A percentile compares a stretch with the other conserved stretches of the same genome.
phyloP scores from a whole-genome alignment of 1,140 invertebrate species.

The Propsilocerus akamusi region DNA sequence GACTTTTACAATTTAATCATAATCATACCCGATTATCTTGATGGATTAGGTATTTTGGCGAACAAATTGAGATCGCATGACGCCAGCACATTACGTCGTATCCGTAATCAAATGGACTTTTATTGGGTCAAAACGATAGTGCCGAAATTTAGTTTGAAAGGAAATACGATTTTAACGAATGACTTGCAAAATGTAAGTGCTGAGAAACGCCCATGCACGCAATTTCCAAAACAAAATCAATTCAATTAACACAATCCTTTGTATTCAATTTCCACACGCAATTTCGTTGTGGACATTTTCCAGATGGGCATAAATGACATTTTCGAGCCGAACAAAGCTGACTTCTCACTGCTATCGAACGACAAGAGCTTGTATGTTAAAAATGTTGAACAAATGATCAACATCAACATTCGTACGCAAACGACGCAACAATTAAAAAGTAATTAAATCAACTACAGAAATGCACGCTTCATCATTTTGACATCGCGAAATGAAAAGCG shows the following conservation, averaged over 20 bases:
- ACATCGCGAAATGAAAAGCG: slow-evolving; percentile 5
- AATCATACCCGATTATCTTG: slow-evolving; percentile 28
- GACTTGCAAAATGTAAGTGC: slow-evolving; percentile 52
- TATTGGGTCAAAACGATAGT: slow-evolving; percentile 51
- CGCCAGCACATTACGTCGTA: slow-evolving; percentile 34
- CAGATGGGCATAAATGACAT: slow-evolving; percentile 54
- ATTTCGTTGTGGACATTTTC: slow-evolving; percentile 11
- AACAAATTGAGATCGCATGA: neutral
- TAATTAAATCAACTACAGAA: slow-evolving; percentile 21
- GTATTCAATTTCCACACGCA: neutral
- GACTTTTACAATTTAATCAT: slow-evolving; percentile 40
- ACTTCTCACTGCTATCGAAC: slow-evolving; percentile 55
- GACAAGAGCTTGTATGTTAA: slow-evolving; percentile 53
- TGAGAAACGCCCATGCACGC: neutral
- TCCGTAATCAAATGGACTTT: slow-evolving; percentile 41
- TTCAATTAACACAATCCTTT: neutral
- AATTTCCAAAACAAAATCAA: neutral
- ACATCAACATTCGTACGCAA: slow-evolving; percentile 53
- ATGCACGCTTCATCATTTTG: neutral
- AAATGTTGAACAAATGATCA: slow-evolving; percentile 63
- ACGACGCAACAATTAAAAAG: slow-evolving; percentile 29
- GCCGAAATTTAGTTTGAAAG: slow-evolving; percentile 56
- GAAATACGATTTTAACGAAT: slow-evolving; percentile 53
- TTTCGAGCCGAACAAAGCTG: slow-evolving; percentile 53
- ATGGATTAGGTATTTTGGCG: neutral